Conservation (phyloP, 2,113 vertebrate genomes). For the Rhea americana region DNA sequence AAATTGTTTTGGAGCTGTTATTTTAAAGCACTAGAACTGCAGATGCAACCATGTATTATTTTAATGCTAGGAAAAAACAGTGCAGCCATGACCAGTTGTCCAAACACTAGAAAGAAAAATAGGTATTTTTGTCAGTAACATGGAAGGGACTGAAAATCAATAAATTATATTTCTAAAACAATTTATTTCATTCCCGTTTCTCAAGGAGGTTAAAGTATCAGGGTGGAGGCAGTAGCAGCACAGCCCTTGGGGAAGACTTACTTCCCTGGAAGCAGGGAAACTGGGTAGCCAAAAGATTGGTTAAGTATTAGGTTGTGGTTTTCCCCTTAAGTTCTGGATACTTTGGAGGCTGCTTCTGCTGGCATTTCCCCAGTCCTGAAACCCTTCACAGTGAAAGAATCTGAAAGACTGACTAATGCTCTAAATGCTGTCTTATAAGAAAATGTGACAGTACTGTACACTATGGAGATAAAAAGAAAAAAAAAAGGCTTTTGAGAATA, state of each 20-base stretch:
- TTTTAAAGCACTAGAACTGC: background rate
- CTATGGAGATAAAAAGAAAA: background rate
- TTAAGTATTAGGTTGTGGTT: background rate
- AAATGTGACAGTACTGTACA: background rate
- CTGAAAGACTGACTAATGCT: background rate
- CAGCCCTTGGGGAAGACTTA: background rate
- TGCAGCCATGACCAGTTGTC: accelerated
- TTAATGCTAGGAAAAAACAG: background rate
- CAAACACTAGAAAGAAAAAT: background rate
- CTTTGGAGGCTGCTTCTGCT: background rate
- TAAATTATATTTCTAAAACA: accelerated
- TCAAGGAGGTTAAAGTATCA: background rate
- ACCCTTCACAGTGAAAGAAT: background rate
- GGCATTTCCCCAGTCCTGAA: background rate
- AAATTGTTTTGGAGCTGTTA: background rate
- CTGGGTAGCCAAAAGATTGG: background rate
- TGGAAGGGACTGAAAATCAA: background rate
- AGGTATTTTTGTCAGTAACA: background rate
- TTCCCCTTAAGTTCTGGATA: background rate
- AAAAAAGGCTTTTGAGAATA: background rate
- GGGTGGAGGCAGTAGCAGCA: background rate
- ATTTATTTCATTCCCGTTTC: background rate
- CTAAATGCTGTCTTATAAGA: background rate
- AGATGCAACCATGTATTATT: background rate
- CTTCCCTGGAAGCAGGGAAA: background rate